Base-by-base conservation (phyloP, 23 tunicate species). In the Halocynthia roretzi region DNA sequence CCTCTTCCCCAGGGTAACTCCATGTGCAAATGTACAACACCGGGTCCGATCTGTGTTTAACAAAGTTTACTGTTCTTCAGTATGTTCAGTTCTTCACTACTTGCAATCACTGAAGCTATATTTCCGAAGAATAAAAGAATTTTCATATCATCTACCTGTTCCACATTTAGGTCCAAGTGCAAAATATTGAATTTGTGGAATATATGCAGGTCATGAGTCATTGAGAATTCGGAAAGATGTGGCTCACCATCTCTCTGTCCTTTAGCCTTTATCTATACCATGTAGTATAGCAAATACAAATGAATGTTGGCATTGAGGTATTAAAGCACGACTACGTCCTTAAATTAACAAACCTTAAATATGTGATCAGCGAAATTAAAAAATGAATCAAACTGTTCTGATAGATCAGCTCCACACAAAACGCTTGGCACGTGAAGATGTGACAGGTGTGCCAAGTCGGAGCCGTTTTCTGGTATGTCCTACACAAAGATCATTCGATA, bases 401-500 rank as follows among this genome's bases (percentile, higher is more conserved):
- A 73, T 2, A 91, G 81, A 56, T 91, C 71, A 19, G 66, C 73
- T 5, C 97, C 97, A 49, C 86, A 77, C n/a, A 83, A 52, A 9
- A 81, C 87, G 71, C 66, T 86, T n/a, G 97, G 97, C 11, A 81
- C 73, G 79, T 91, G 97, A 19, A 91, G 81, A 71, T 77, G 84
- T 21, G 86, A 48, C 15, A 91, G 78, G 63, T 91, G 97, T 5
- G 97, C 97, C 50, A 71, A 77, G 71, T 91, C 97, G 6, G 97
- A 91, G 48, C 97, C 97, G 54, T 91, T 91, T 77, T 91, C 97
- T 5, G 97, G 97, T n/a, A 91, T 69, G 64, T 91, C 97, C 97
- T 91, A 69, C 8, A 19, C 44, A 31, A 31, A 31, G 44, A 31
- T 31, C 44, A 31, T 31, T 31, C 44, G 44, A 31, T 31, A 31